phyloP scores from a whole-genome alignment of 2,113 vertebrate species.

The Sisor rabdophorus region DNA sequence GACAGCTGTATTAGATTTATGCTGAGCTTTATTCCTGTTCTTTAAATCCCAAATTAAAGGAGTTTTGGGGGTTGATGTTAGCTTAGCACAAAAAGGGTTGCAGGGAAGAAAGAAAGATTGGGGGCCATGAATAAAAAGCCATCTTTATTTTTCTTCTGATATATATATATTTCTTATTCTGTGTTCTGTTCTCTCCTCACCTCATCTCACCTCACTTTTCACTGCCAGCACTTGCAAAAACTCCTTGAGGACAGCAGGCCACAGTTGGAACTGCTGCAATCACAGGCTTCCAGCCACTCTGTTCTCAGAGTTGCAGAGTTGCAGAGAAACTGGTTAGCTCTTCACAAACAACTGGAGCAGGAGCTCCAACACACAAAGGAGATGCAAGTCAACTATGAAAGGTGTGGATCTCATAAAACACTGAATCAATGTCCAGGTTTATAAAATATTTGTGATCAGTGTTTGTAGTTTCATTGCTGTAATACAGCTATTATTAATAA shows the following conservation, averaged over 20 bases:
- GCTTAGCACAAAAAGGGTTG: constrained; percentile 32
- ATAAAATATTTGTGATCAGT: neutral
- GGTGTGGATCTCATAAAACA: constrained; percentile 69
- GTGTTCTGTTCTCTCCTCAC: neutral
- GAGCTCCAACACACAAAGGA: constrained; percentile 73
- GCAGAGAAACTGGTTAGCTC: constrained; percentile 77
- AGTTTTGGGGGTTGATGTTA: constrained; percentile 28
- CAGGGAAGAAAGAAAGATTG: constrained; percentile 2
- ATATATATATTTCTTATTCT: neutral
- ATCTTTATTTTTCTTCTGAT: constrained; percentile 17
- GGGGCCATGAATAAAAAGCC: constrained; percentile 16
- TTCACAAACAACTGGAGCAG: constrained; percentile 69
- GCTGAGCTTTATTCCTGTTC: constrained; percentile 34
- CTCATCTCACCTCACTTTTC: neutral
- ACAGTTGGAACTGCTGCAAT: constrained; percentile 66
- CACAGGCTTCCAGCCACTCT: constrained; percentile 45
- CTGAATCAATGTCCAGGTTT: neutral
- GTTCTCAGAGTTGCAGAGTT: constrained; percentile 62
- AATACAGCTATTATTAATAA: neutral
- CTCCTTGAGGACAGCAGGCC: constrained; percentile 72
- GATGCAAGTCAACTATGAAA: constrained; percentile 67
- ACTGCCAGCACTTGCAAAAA: constrained; percentile 72
- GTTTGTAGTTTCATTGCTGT: neutral
- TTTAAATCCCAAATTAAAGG: constrained; percentile 19
- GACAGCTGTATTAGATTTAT: constrained; percentile 44